Percentiles rank a stretch among this genome's conserved stretches.
These are phyloP conservation scores for Ctenodactylus gundi DNA, from an alignment of 2,113 vertebrate genomes.

Conservation along the genomic window DNA sequence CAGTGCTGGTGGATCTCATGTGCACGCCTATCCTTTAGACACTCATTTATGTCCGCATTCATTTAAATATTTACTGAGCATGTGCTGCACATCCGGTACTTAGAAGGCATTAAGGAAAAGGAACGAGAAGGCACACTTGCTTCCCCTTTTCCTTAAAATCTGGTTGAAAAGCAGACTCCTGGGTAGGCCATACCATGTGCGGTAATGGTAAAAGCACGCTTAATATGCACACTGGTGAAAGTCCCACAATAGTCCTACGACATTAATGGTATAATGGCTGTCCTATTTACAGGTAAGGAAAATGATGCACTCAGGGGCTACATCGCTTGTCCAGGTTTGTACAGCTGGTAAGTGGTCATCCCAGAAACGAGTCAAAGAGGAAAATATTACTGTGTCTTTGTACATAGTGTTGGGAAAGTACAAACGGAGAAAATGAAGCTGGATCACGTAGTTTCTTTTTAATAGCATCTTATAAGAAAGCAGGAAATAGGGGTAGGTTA, in stretches of 20 bases:
- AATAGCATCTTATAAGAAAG: background rate
- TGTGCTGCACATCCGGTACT: background rate
- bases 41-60: slow-evolving; percentile 18
- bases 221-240: background rate
- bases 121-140: background rate
- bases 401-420: background rate
- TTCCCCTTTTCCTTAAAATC: background rate
- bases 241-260: background rate
- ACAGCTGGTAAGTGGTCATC: background rate
- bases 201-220: background rate
- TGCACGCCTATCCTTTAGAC: background rate
- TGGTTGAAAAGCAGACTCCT: background rate
- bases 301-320: background rate
- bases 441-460: background rate
- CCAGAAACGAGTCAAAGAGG: background rate
- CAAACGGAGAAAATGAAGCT: background rate
- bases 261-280: background rate
- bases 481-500: background rate
- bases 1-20: background rate
- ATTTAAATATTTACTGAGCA: slow-evolving; percentile 42
- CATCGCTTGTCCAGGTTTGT: background rate
- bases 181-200: background rate
- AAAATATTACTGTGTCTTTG: background rate
- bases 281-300: background rate
- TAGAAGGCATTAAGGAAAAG: background rate